Conservation (phyloP, 1,140 invertebrate genomes). For the Agrilus planipennis region DNA sequence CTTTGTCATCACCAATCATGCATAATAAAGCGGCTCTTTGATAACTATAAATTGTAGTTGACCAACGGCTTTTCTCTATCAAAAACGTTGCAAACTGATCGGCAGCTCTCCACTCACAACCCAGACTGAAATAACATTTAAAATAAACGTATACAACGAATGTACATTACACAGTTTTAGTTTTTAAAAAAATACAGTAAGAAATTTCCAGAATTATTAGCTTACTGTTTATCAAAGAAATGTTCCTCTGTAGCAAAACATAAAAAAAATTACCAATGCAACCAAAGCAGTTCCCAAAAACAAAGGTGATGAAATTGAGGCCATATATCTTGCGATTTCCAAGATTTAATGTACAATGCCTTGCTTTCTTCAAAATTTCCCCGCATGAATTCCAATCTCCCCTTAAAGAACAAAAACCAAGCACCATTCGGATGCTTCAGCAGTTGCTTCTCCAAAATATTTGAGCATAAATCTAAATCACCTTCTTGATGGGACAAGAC, state of each 20-base stretch:
- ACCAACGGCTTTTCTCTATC: slow-evolving; percentile 77
- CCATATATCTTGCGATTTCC: slow-evolving; percentile 78
- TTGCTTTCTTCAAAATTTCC: slow-evolving; percentile 68
- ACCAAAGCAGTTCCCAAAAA: slow-evolving; percentile 93
- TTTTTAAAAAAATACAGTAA: too few species aligned
- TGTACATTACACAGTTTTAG: slow-evolving; percentile 6
- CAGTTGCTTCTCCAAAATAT: slow-evolving; percentile 59
- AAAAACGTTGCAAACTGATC: slow-evolving; percentile 59
- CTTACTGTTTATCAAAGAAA: neutral
- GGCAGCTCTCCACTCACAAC: slow-evolving; percentile 58
- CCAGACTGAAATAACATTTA: slow-evolving; percentile 34
- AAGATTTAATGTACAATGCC: slow-evolving; percentile 68
- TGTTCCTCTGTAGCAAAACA: too few species aligned
- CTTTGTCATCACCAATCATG: slow-evolving; percentile 54
- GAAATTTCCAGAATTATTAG: too few species aligned
- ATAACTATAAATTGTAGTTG: slow-evolving; percentile 81
- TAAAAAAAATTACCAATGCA: slow-evolving; percentile 51
- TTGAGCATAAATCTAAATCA: slow-evolving; percentile 61
- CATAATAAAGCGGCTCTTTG: slow-evolving; percentile 72
- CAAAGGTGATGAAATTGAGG: slow-evolving; percentile 90
- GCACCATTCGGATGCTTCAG: slow-evolving; percentile 71
- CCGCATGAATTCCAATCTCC: slow-evolving; percentile 67
- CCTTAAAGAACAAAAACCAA: slow-evolving; percentile 88
- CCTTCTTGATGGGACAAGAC: slow-evolving; percentile 69
- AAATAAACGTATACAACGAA: slow-evolving; percentile 5